phyloP scores from a whole-genome alignment of 2,888 invertebrate species.

The Osedax frankpressi region DNA sequence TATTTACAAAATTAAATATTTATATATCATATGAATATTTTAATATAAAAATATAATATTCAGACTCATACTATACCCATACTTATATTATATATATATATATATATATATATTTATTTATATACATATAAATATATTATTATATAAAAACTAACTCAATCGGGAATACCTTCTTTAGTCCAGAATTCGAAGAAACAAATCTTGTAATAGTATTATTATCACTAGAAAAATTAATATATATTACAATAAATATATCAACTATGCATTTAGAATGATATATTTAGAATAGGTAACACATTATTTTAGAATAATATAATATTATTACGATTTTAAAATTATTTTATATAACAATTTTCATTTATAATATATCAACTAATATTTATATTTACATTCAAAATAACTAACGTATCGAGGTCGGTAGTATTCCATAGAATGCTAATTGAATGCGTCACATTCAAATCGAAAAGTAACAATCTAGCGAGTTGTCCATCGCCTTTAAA shows the following conservation, averaged over 20 bases:
- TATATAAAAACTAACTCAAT: constrained; percentile 30
- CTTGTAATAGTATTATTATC: neutral
- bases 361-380: no score
- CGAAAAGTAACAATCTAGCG: neutral
- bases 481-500: neutral
- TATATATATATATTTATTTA: no score
- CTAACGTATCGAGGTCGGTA: neutral
- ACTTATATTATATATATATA: no score
- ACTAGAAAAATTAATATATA: no score
- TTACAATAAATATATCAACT: no score
- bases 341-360: neutral
- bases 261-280: no score
- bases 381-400: no score
- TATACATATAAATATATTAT: constrained; percentile 3
- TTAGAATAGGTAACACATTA: no score
- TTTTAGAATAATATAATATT: neutral
- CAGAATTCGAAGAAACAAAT: constrained; percentile 44
- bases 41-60: no score
- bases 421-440: neutral
- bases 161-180: constrained; percentile 40
- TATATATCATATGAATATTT: no score
- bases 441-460: neutral
- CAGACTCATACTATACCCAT: no score
- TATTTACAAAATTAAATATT: no score
- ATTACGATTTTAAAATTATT: neutral